phyloP scores from a whole-genome alignment of 2,888 invertebrate species.

The Chesias legatella region DNA sequence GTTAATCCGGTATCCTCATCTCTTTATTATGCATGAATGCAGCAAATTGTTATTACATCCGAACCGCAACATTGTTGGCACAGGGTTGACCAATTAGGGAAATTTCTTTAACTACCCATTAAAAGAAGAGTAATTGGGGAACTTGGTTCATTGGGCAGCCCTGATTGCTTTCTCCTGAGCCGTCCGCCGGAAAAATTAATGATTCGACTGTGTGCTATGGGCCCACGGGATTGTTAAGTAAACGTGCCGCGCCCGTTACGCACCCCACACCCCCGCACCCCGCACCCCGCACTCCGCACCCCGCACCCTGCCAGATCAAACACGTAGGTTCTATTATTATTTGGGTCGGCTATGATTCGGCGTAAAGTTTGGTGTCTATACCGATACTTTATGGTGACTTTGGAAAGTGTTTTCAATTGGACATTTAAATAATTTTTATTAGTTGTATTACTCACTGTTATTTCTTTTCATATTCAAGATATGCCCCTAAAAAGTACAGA shows the following conservation, averaged over 20 bases:
- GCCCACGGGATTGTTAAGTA: conserved; percentile 18
- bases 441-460: too few relatives aligned
- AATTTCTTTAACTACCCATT: conserved; percentile 63
- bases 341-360: conserved; percentile 21
- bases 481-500: too few relatives aligned
- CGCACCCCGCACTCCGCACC: too few relatives aligned
- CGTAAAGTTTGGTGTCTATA: too few relatives aligned
- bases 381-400: too few relatives aligned
- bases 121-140: conserved; percentile 68
- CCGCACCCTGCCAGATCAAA: conserved; percentile 39
- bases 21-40: conserved; percentile 45
- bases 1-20: conserved; percentile 15
- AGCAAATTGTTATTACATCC: conserved; percentile 33
- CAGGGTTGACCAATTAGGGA: conserved; percentile 55
- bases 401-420: too few relatives aligned
- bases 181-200: conserved; percentile 58
- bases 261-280: too few relatives aligned
- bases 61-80: conserved; percentile 41
- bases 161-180: conserved; percentile 61
- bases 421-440: too few relatives aligned
- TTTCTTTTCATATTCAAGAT: too few relatives aligned
- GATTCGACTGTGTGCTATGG: conserved; percentile 48
- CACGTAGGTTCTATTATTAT: conserved; percentile 36
- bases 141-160: conserved; percentile 65
- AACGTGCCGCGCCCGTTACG: conserved; percentile 31